Base-by-base conservation (phyloP, 2,113 vertebrate species). In the Periophthalmus modestus region DNA sequence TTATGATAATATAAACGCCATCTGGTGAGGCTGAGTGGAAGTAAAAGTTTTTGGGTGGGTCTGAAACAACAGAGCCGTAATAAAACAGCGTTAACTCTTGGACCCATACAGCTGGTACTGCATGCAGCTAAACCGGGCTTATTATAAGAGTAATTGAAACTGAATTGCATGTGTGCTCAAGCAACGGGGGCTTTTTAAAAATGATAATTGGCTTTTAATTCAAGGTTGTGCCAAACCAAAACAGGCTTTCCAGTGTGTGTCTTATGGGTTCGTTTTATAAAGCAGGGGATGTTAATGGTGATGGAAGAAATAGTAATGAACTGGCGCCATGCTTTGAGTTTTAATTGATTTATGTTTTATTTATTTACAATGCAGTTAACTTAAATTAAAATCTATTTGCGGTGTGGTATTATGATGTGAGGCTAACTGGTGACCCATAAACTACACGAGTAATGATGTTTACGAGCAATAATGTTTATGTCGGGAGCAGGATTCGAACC, bases 161-260 rank as follows among this genome's bases (percentile, higher is more conserved):
- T 5, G 67, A 74, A 80, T 77, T 58, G 67, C 67, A 47, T 66
- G 21, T 68, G 54, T 62, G 62, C 73, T 34, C 21, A 0, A n/a
- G 55, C 62, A 43, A 39, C 33, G 11, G 34, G 33, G 18, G 18
- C 15, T 65, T 65, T 65, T 21, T 43, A 43, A 43, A 43, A 43
- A 65, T n/a, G 11, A 43, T 65, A 65, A 65, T 65, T 65, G 34
- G 28, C 28, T 34, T 28, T 33, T 62, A 34, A 62, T 33, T 18
- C 28, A 18, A 59, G 21, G 23, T 57, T 52, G 19, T 59, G 57
- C 23, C 2, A 24, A 24, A 59, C 21, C 28, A 62, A 33, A 62
- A 62, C 59, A 23, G 28, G 15, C 21, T 15, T 28, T 61, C 13
- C 15, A 4, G 15, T 14, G 7, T n/a, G 18, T 57, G n/a, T 57